Evolutionary conservation across 2,888 invertebrate genomes (phyloP).

Genomic region (Drosophila kokeensis): DNA sequence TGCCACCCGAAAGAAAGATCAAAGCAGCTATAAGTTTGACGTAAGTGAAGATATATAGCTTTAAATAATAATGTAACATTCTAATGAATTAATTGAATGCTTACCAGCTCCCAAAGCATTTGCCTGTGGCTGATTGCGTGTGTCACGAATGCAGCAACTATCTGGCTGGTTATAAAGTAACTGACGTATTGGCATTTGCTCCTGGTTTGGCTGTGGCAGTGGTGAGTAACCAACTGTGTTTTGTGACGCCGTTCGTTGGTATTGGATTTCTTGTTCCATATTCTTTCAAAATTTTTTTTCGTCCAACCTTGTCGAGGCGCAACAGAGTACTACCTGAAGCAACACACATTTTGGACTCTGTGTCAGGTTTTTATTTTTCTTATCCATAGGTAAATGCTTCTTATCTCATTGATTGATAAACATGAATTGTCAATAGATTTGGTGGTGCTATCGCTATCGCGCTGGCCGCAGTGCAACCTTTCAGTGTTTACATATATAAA

Average conservation of each 20-base stretch:
- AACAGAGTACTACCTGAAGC: constrained; percentile 44
- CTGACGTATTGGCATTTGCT: constrained; percentile 5
- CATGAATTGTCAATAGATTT: constrained; percentile 19
- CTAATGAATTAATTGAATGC: not conserved
- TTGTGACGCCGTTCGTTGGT: constrained; percentile 44
- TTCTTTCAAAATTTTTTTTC: constrained; percentile 4
- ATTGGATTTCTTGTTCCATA: constrained; percentile 48
- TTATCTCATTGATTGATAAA: constrained; percentile 73
- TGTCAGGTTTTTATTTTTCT: constrained; percentile 41
- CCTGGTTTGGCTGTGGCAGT: constrained; percentile 17
- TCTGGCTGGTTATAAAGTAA: constrained; percentile 35
- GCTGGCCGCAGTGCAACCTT: constrained; percentile 26
- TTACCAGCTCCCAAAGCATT: constrained; percentile 70
- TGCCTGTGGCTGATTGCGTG: constrained; percentile 66
- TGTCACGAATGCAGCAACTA: constrained; percentile 65
- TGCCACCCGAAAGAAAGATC: constrained; percentile 75
- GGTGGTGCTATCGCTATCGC: constrained; percentile 33
- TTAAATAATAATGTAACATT: not conserved
- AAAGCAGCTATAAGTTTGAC: constrained; percentile 47
- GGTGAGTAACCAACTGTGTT: constrained; percentile 54
- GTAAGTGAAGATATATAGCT: not conserved
- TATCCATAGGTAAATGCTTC: constrained; percentile 60
- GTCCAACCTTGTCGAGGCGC: constrained; percentile 44
- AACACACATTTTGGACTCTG: constrained; percentile 8
- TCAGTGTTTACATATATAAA: not conserved